Percentiles rank a stretch among this genome's conserved stretches.
Conservation (phyloP, 2,888 invertebrate genomes). For the Adelphocoris suturalis region DNA sequence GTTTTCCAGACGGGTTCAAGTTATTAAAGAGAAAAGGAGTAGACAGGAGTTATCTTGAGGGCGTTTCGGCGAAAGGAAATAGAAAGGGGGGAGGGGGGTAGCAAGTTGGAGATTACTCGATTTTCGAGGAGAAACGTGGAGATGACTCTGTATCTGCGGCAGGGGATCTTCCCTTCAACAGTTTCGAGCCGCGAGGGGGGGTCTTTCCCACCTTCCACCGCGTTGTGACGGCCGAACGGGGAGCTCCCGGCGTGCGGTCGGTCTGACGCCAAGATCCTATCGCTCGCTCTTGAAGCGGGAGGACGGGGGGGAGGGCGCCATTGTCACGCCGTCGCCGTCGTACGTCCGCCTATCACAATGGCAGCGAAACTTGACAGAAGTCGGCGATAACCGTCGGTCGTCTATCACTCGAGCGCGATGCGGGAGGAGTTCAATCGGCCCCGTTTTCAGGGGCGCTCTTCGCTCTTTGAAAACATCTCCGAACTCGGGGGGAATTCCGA, state of each 20-base stretch:
- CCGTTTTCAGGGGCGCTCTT: neutral
- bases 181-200: neutral
- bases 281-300: slow-evolving; percentile 14
- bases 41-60: slow-evolving; percentile 48
- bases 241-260: slow-evolving; percentile 36
- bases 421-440: slow-evolving; percentile 15
- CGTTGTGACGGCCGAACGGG: slow-evolving; percentile 39
- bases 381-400: slow-evolving; percentile 51
- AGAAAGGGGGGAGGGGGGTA: neutral
- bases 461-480: neutral
- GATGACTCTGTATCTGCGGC: slow-evolving; percentile 46
- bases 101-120: slow-evolving; percentile 67
- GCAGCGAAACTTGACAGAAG: slow-evolving; percentile 52
- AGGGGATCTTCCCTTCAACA: slow-evolving; percentile 33
- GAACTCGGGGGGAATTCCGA: neutral
- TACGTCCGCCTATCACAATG: slow-evolving; percentile 49
- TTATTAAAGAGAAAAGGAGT: slow-evolving; percentile 57
- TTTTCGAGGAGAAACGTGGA: slow-evolving; percentile 59
- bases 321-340: slow-evolving; percentile 29
- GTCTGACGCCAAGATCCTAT: slow-evolving; percentile 62
- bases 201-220: neutral
- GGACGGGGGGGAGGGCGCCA: neutral
- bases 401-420: slow-evolving; percentile 48
- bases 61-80: neutral
- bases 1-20: slow-evolving; percentile 64